Evolutionary conservation across 1,140 invertebrate genomes (phyloP).

Genomic region (Theocolax elegans): DNA sequence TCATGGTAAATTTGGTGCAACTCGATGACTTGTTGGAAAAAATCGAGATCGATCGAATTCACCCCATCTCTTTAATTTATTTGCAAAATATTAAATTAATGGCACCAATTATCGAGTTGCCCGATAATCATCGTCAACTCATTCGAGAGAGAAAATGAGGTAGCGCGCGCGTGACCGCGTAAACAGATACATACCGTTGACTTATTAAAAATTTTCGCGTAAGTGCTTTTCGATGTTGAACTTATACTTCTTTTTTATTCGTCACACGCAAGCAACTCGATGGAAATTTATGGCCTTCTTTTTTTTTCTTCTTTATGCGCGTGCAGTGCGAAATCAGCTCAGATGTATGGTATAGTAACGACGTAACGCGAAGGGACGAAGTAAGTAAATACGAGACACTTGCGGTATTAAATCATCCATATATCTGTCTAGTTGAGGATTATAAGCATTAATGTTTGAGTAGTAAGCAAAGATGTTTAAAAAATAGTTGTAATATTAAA

Average conservation of each 20-base stretch:
- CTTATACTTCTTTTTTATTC: background rate
- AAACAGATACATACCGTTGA: background rate
- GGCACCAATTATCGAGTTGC: conserved; percentile 17
- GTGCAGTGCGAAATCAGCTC: background rate
- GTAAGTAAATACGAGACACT: too few species aligned
- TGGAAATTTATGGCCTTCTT: background rate
- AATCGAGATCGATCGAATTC: too few species aligned
- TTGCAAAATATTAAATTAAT: conserved; percentile 16
- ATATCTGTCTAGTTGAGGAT: too few species aligned
- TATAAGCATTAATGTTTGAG: too few species aligned
- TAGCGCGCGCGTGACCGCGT: background rate
- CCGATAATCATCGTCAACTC: conserved; percentile 11
- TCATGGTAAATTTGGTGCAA: too few species aligned
- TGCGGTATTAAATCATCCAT: too few species aligned
- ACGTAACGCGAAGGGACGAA: too few species aligned
- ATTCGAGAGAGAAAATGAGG: background rate
- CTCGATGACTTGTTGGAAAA: too few species aligned
- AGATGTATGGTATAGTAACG: too few species aligned
- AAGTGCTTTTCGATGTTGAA: conserved; percentile 36
- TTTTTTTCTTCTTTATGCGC: background rate
- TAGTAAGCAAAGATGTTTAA: background rate
- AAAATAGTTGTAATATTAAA: too few species aligned
- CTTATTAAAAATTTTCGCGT: conserved; percentile 28
- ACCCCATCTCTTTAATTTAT: too few species aligned
- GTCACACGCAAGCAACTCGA: background rate